Percentiles rank a stretch among this genome's conserved stretches.
Evolutionary conservation across 1,140 invertebrate genomes (phyloP).

Genomic region (Chironomus striatipennis): DNA sequence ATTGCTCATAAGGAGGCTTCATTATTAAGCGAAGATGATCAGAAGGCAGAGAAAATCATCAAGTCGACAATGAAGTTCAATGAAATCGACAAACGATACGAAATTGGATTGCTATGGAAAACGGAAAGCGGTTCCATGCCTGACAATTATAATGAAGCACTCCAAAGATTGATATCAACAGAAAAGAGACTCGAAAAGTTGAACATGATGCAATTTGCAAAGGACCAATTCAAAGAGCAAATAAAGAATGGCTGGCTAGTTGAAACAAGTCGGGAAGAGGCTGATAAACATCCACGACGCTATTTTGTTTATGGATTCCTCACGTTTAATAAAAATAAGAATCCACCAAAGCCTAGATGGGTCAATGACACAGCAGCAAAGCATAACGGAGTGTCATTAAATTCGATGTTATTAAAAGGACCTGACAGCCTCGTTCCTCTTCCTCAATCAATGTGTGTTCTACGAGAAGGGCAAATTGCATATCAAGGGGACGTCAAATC

Average conservation of each 20-base stretch:
- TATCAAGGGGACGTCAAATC: constrained; percentile 26
- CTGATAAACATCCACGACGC: too few relatives aligned
- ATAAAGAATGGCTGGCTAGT: too few relatives aligned
- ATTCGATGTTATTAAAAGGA: constrained; percentile 28
- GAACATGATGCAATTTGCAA: too few relatives aligned
- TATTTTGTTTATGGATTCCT: too few relatives aligned
- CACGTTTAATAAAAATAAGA: too few relatives aligned
- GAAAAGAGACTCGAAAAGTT: constrained; percentile 10
- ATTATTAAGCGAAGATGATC: background rate
- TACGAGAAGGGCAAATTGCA: constrained; percentile 5
- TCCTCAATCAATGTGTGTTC: background rate
- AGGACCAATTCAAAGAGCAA: too few relatives aligned
- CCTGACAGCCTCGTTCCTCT: constrained; percentile 16
- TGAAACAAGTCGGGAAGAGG: too few relatives aligned
- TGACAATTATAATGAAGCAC: constrained; percentile 23
- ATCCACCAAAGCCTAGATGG: background rate
- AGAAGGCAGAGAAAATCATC: background rate
- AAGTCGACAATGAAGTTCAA: background rate
- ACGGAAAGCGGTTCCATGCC: background rate
- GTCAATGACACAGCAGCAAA: constrained; percentile 29
- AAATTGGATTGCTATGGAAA: constrained; percentile 27
- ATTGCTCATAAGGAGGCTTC: background rate
- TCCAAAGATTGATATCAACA: constrained; percentile 17
- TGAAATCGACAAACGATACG: background rate
- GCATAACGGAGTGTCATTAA: constrained; percentile 28